These are phyloP conservation scores for Sardina pilchardus DNA, from an alignment of 2,113 vertebrate genomes.

Conservation along the genomic window DNA sequence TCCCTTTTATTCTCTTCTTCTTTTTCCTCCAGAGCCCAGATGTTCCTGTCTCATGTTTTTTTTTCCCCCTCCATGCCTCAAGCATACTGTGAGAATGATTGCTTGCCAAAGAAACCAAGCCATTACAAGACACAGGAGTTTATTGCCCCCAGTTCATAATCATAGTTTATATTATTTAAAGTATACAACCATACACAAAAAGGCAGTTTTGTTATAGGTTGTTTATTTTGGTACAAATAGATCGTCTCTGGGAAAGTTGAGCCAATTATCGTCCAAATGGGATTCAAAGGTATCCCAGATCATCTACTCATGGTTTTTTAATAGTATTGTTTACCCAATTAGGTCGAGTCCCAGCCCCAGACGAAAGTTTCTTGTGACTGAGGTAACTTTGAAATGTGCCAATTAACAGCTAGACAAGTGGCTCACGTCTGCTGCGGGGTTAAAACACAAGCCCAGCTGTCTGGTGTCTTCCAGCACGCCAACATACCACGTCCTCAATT, in stretches of 20 bases:
- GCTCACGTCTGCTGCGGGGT: background rate
- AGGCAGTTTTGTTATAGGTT: background rate
- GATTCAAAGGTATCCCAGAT: constrained; percentile 10
- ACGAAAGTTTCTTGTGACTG: background rate
- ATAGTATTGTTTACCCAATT: constrained; percentile 9
- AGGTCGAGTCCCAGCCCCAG: background rate
- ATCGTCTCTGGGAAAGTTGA: background rate
- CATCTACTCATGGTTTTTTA: constrained; percentile 7
- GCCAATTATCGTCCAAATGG: background rate
- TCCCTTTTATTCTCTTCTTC: background rate
- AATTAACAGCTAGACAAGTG: background rate
- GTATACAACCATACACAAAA: background rate
- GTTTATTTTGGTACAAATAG: background rate
- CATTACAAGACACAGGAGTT: background rate
- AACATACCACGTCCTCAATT: background rate
- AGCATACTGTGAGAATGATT: background rate
- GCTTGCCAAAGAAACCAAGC: background rate
- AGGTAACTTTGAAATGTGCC: constrained; percentile 14
- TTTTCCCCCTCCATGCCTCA: background rate
- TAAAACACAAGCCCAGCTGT: constrained; percentile 5
- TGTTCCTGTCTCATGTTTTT: background rate
- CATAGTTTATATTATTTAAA: background rate
- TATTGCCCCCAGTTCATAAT: background rate
- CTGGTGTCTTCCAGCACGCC: background rate
- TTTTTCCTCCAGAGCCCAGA: constrained; percentile 2